Conservation (phyloP, 2,888 invertebrate genomes). For the Drosophila siamana region DNA sequence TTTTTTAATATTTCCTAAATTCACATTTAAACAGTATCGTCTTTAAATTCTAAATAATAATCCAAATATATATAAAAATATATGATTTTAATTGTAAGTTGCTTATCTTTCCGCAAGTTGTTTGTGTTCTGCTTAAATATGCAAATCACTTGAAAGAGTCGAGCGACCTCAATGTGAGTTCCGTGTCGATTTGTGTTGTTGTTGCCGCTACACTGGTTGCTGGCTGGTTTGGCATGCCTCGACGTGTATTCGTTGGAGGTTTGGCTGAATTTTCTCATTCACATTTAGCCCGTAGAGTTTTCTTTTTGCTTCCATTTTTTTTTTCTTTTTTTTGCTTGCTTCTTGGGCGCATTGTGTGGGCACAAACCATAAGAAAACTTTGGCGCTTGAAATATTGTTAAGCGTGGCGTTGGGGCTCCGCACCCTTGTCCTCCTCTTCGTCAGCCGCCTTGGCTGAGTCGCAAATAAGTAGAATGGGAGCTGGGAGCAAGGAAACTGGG, state of each 20-base stretch:
- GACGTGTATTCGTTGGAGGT: conserved; percentile 28
- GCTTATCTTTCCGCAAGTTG: neutral
- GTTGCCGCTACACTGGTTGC: conserved; percentile 11
- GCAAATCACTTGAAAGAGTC: conserved; percentile 1
- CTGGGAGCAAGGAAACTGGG: neutral
- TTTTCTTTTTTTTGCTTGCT: too few species aligned
- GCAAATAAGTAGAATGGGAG: conserved; percentile 45
- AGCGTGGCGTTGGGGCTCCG: conserved; percentile 36
- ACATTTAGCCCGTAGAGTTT: conserved; percentile 61
- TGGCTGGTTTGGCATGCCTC: conserved; percentile 31
- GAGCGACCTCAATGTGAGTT: conserved; percentile 14
- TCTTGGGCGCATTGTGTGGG: conserved; percentile 52
- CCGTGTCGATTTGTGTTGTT: conserved; percentile 22
- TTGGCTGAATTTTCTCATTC: conserved; percentile 54
- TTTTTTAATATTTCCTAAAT: too few species aligned
- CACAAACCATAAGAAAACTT: conserved; percentile 62
- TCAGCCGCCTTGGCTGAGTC: too few species aligned
- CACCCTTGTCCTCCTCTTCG: too few species aligned
- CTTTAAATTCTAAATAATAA: too few species aligned
- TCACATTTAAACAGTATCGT: too few species aligned
- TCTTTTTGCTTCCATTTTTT: conserved; percentile 37
- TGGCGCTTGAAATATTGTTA: conserved; percentile 77
- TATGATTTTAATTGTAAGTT: too few species aligned
- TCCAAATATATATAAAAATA: neutral
- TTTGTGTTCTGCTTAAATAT: neutral